Conservation (phyloP, 1,140 invertebrate genomes). For the Helicorthomorpha holstii region DNA sequence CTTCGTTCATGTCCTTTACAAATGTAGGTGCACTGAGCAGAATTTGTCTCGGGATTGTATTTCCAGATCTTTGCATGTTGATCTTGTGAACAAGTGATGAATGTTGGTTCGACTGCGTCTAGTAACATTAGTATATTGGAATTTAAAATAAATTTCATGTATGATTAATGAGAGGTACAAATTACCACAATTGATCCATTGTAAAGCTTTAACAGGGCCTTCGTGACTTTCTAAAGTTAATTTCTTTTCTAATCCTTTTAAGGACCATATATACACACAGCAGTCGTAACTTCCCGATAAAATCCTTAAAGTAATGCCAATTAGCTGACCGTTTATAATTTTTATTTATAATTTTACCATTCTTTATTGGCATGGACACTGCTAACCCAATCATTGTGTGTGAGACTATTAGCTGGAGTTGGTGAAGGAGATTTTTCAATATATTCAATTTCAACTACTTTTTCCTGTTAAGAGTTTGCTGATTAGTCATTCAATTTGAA, state of each 20-base stretch:
- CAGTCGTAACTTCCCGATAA: constrained; percentile 90
- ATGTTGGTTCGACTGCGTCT: constrained; percentile 5
- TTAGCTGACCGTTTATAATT: neutral
- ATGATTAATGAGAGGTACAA: constrained; percentile 30
- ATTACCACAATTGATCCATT: constrained; percentile 55
- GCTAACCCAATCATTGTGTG: constrained; percentile 93
- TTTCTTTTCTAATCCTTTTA: constrained; percentile 62
- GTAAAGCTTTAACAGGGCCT: constrained; percentile 66
- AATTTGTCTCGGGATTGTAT: constrained; percentile 57
- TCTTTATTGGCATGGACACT: constrained; percentile 52
- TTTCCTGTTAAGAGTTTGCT: constrained; percentile 31
- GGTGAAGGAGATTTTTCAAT: constrained; percentile 71
- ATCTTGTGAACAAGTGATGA: constrained; percentile 68
- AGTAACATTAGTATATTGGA: neutral
- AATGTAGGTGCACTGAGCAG: constrained; percentile 57
- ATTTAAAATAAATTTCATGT: constrained; percentile 11
- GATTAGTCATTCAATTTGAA: neutral
- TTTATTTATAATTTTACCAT: constrained; percentile 35
- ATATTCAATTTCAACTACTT: constrained; percentile 74
- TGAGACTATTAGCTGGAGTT: constrained; percentile 68
- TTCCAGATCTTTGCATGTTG: constrained; percentile 81
- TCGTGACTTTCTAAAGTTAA: constrained; percentile 70
- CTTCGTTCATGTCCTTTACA: constrained; percentile 77
- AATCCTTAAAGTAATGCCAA: constrained; percentile 40
- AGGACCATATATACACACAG: constrained; percentile 73